Evolutionary conservation across 1,140 invertebrate species (phyloP), one percentile per base, ranked within the genome.

Genomic region (Halictus rubicundus): DNA sequence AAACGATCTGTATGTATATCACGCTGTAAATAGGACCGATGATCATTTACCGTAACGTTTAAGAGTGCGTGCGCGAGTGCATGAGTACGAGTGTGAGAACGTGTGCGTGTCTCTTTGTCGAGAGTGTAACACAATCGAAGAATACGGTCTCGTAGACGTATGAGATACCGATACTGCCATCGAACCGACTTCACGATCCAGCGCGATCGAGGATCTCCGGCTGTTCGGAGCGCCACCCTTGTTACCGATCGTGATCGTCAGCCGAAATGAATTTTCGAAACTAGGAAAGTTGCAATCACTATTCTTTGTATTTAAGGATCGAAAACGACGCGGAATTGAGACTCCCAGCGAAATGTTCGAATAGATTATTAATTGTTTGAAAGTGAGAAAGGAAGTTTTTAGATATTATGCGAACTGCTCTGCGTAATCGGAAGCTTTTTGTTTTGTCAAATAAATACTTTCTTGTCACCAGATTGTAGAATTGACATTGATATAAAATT

Each of bases 1-100:
- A 71, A 80, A 73, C 59, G 49, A 76, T 77, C 57, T 76, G 77
- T 85, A 86, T 86, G 73, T 86, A 85, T 85, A 82, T 82, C 81
- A 78, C 60, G 39, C 39, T 86, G 85, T 86, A 86, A 77, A 86
- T 86, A 86, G 54, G 27, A 60, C 68, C 27, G 46, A 60, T 87
- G 14, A 76, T 84, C 82, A 87, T 79, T 82, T 84, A 80, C 83
- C 74, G 63, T 77, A 83, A 63, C 59, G 69, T 84, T 46, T 84
- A 79, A 77, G 37, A 70, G n/a, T 57, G 49, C 27, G 19, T 72
- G 5, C 21, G 27, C 3, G 16, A 52, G 49, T 3, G 42, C 9
- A 0, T 12, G 42, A 71, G 49, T n/a, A 25, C 57, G 39, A 37
- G 23, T 54, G n/a, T 60, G 39, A 57, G 39, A 46, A 19, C 14